phyloP scores from a whole-genome alignment of 2,888 invertebrate species.

The Pachydiplax longipennis region DNA sequence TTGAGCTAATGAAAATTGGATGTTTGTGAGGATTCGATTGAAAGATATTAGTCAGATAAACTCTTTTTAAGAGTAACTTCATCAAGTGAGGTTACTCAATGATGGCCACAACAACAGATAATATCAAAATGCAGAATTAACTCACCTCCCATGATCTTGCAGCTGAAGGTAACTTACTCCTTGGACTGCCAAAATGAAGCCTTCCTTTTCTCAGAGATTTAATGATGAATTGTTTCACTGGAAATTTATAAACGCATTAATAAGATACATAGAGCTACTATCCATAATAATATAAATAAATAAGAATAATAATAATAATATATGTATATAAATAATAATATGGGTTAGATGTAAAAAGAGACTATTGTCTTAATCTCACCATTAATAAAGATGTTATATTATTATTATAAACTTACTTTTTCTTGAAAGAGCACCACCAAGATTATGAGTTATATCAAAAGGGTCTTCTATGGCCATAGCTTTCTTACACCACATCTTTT shows the following conservation, averaged over 20 bases:
- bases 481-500: slow-evolving; percentile 65
- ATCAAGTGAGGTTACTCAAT: not conserved
- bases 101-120: not conserved
- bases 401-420: slow-evolving; percentile 61
- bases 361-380: no score
- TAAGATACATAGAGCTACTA: no score
- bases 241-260: slow-evolving; percentile 49
- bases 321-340: not conserved
- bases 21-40: no score
- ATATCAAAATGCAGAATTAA: not conserved
- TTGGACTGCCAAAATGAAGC: slow-evolving; percentile 57
- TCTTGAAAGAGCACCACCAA: slow-evolving; percentile 64
- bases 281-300: no score
- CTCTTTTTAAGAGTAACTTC: not conserved
- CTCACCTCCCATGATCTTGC: slow-evolving; percentile 45
- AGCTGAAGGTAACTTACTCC: not conserved
- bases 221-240: slow-evolving; percentile 62
- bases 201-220: slow-evolving; percentile 59
- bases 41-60: not conserved
- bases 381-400: not conserved
- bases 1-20: not conserved
- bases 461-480: slow-evolving; percentile 69
- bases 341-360: no score
- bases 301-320: not conserved
- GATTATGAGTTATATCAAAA: slow-evolving; percentile 66